Evolutionary conservation across 2,797 vertebrate species (phyloP).

Genomic region (Silurus aristotelis): DNA sequence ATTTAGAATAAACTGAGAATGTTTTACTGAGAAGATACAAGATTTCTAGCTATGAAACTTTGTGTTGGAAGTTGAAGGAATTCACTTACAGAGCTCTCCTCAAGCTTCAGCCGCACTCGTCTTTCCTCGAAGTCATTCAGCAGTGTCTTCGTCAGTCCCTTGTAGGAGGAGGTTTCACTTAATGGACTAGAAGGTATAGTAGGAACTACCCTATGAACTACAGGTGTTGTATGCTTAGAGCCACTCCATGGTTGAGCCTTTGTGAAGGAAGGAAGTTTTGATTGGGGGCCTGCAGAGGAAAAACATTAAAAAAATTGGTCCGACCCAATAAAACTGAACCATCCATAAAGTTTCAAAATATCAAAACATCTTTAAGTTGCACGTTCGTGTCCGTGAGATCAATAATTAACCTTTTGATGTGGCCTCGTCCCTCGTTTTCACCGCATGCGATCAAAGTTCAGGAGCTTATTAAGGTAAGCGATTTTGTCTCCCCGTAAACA

Average conservation of each 20-base stretch:
- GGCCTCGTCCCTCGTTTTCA: slow-evolving; percentile 20
- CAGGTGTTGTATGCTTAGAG: slow-evolving; percentile 29
- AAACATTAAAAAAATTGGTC: background rate
- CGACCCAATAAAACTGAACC: background rate
- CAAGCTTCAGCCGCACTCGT: slow-evolving; percentile 62
- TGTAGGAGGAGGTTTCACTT: slow-evolving; percentile 34
- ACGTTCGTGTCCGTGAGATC: slow-evolving; percentile 19
- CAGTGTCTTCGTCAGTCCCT: slow-evolving; percentile 69
- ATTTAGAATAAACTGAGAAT: background rate
- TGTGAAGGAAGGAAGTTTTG: slow-evolving; percentile 60
- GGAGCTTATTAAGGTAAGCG: slow-evolving; percentile 55
- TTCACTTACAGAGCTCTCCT: slow-evolving; percentile 70
- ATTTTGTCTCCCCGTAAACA: slow-evolving; percentile 58
- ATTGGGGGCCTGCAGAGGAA: slow-evolving; percentile 30
- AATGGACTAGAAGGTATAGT: slow-evolving; percentile 3
- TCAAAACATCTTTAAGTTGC: slow-evolving; percentile 11
- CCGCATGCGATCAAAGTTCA: slow-evolving; percentile 60
- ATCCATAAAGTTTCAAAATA: background rate
- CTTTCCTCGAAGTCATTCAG: slow-evolving; percentile 72
- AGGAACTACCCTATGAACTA: slow-evolving; percentile 11
- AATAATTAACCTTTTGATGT: slow-evolving; percentile 58
- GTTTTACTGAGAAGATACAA: too few relatives aligned
- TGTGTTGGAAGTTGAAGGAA: background rate
- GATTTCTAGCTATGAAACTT: background rate
- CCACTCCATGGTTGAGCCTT: slow-evolving; percentile 67